Base-by-base conservation (phyloP, 2,888 invertebrate species). In the Exephanes ischioxanthus region DNA sequence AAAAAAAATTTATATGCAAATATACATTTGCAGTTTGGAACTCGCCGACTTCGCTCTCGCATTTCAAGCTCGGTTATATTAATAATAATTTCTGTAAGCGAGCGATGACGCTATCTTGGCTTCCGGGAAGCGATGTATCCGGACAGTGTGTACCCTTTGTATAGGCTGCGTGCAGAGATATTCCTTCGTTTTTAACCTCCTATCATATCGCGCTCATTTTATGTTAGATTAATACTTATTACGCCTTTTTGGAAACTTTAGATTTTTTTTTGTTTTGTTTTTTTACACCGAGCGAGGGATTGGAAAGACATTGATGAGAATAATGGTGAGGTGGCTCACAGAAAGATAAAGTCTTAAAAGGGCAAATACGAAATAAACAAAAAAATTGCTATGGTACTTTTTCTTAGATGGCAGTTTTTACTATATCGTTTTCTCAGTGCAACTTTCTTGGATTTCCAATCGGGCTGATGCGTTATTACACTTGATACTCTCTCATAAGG, bases 121-220 rank as follows among this genome's bases (percentile, higher is more conserved):
- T 88, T 90, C 88, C 91, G 87, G 91, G 91, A 91, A 90, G 45
- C 83, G 75, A 70, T 33, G 79, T 86, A 84, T 91, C 90, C 90
- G 89, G 90, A 41, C 81, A 71, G 48, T 72, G n/a, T n/a, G 30
- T 48, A 14, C 26, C 7, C 63, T 63, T 26, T 16, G 16, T 30
- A 30, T 16, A 16, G 4, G 30, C 30, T 61, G 30, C 7, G 30
- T 53, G 16, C 14, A 33, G 30, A 63, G 16, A n/a, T 16, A 30
- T 33, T 33, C 9, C 14, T n/a, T 63, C 63, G 14, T 16, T 30
- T 63, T 63, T 33, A 16, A 63, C 33, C 33, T 33, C 63, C n/a
- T 16, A 63, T n/a, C 30, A n/a, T 33, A 26, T 16, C 6, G 6
- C 5, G 6, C 2, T 33, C 4, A 22, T 63, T 63, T 0, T 33